These are phyloP conservation scores for Tyria jacobaeae DNA, from an alignment of 2,888 invertebrate species.

Conservation along the genomic window DNA sequence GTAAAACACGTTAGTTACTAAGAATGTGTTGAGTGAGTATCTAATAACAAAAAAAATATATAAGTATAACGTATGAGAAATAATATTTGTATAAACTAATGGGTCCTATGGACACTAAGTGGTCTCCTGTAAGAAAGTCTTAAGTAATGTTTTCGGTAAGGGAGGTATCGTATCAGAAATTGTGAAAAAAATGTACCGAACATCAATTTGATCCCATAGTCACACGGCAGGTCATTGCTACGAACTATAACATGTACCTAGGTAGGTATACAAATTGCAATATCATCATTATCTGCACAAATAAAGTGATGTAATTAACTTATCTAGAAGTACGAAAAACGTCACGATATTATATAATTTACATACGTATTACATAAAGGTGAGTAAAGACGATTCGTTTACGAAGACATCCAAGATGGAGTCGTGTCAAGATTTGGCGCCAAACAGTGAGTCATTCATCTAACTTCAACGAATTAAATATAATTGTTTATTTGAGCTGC, in stretches of 20 bases:
- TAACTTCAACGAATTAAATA: conserved; percentile 43
- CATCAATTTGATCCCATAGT: neutral
- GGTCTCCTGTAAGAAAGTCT: too few species aligned
- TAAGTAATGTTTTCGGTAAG: too few species aligned
- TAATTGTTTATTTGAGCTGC: conserved; percentile 21
- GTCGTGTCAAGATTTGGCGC: conserved; percentile 39
- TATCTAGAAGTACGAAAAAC: conserved; percentile 24
- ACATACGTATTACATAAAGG: conserved; percentile 34
- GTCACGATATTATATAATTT: conserved; percentile 39
- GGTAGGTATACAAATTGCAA: conserved; percentile 6
- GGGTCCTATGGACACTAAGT: too few species aligned
- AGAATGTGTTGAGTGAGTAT: too few species aligned
- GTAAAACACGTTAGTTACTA: too few species aligned
- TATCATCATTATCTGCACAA: conserved; percentile 1
- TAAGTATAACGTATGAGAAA: too few species aligned
- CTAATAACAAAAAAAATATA: too few species aligned
- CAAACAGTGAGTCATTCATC: conserved; percentile 48
- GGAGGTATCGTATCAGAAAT: neutral
- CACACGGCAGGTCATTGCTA: neutral
- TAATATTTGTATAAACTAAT: too few species aligned
- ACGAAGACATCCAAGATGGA: conserved; percentile 47
- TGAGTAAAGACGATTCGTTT: conserved; percentile 31
- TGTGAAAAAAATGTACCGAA: neutral
- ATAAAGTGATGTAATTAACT: conserved; percentile 23
- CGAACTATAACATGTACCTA: conserved; percentile 2